A percentile compares a stretch with the other conserved stretches of the same genome.
Evolutionary conservation across 2,797 vertebrate species (phyloP).

Genomic region (Phataginus tricuspis): DNA sequence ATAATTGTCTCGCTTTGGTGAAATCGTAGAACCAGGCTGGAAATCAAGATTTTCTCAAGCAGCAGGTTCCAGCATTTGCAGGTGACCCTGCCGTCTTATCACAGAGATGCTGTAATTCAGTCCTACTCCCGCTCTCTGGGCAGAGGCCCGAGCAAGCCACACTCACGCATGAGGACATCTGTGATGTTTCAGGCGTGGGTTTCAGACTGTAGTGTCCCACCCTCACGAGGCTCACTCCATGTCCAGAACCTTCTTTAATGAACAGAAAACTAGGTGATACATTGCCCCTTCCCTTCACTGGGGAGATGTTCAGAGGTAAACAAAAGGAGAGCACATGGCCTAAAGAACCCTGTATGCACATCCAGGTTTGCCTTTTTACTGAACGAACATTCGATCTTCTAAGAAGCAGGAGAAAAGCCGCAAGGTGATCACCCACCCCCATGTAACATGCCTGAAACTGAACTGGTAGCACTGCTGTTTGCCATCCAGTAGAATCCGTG

Average conservation of each 20-base stretch:
- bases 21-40: not conserved
- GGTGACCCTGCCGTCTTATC: not conserved
- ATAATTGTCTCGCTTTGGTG: not conserved
- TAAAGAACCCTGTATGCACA: not conserved
- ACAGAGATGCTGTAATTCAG: not conserved
- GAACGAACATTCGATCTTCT: not conserved
- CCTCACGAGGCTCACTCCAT: not conserved
- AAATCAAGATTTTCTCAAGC: not conserved
- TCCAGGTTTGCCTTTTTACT: not conserved
- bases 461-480: not conserved
- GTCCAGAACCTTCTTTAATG: not conserved
- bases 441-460: accelerated
- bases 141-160: accelerated
- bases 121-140: not conserved
- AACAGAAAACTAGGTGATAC: not conserved
- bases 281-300: not conserved
- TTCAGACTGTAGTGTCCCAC: not conserved
- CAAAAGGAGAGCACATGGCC: not conserved
- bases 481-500: not conserved
- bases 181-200: not conserved
- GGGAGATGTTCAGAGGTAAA: not conserved
- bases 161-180: not conserved
- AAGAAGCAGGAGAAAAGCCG: not conserved
- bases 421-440: not conserved
- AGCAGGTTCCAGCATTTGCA: not conserved